These are phyloP conservation scores for Lepidocyrtinus sp. DNA, from an alignment of 2,888 invertebrate species.

Conservation along the genomic window DNA sequence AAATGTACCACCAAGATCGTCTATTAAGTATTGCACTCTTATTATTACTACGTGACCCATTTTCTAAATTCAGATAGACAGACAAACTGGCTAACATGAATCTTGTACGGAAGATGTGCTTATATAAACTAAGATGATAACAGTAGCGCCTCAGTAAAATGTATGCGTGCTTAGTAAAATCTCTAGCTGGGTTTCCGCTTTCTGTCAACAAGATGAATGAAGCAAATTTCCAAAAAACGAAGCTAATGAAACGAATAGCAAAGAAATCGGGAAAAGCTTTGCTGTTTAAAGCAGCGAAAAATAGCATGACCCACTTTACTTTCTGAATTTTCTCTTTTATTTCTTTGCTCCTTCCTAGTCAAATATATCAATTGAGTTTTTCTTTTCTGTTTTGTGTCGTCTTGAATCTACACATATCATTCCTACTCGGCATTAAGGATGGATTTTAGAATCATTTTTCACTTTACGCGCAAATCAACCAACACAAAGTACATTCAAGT, in stretches of 20 bases:
- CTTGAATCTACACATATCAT: not conserved
- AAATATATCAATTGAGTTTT: constrained; percentile 18
- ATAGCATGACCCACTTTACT: constrained; percentile 46
- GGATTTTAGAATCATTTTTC: not conserved
- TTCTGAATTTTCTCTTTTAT: constrained; percentile 29
- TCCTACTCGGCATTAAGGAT: not conserved
- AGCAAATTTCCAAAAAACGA: constrained; percentile 49
- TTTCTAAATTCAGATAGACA: not conserved
- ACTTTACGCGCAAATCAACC: too few relatives aligned
- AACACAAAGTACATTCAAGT: too few relatives aligned
- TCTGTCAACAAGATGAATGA: constrained; percentile 62
- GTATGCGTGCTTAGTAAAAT: constrained; percentile 46
- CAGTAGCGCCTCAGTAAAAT: constrained; percentile 46
- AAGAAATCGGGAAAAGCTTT: constrained; percentile 44
- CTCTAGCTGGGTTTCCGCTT: constrained; percentile 52
- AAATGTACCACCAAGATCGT: too few relatives aligned
- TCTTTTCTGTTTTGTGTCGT: constrained; percentile 4
- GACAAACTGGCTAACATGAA: not conserved
- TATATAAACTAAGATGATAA: constrained; percentile 41
- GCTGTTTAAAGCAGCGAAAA: constrained; percentile 19
- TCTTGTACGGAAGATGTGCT: constrained; percentile 2
- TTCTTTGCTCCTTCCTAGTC: constrained; percentile 1
- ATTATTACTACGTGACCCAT: not conserved
- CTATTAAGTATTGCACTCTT: too few relatives aligned
- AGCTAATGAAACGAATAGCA: constrained; percentile 53